Percentiles rank a stretch among this genome's conserved stretches.
Conservation (phyloP, 2,888 invertebrate species). For the Erebia palarica region DNA sequence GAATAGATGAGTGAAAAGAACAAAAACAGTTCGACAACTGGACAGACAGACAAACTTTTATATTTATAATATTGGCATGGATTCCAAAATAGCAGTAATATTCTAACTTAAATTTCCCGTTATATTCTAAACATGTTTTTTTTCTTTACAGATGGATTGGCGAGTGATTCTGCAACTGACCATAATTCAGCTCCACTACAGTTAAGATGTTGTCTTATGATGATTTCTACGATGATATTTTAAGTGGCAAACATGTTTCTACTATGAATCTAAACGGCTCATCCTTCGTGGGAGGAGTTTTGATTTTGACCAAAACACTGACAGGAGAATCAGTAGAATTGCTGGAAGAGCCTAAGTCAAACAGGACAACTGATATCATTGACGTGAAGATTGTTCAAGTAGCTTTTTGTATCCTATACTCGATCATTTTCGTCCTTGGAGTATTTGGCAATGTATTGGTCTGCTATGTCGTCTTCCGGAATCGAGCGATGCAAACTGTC, state of each 20-base stretch:
- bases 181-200: constrained; percentile 36
- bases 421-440: constrained; percentile 90
- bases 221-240: constrained; percentile 48
- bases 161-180: constrained; percentile 31
- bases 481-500: constrained; percentile 94
- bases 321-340: constrained; percentile 71
- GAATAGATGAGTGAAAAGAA: too few relatives aligned
- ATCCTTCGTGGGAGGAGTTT: constrained; percentile 59
- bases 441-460: constrained; percentile 92
- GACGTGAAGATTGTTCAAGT: constrained; percentile 86
- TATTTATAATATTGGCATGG: not conserved
- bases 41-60: not conserved
- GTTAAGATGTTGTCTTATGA: constrained; percentile 57
- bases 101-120: not conserved
- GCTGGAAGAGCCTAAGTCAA: constrained; percentile 69
- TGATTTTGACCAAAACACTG: constrained; percentile 71
- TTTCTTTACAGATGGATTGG: constrained; percentile 64
- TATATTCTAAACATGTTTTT: not conserved
- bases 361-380: constrained; percentile 82
- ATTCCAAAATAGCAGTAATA: not conserved
- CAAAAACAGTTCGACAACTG: too few relatives aligned
- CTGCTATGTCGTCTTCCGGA: constrained; percentile 92
- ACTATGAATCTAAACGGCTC: constrained; percentile 68
- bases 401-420: constrained; percentile 89
- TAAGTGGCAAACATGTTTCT: constrained; percentile 55